A percentile compares a stretch with the other conserved stretches of the same genome.
These are phyloP conservation scores for Eulimnadia texana DNA, from an alignment of 1,140 invertebrate species.

Conservation along the genomic window DNA sequence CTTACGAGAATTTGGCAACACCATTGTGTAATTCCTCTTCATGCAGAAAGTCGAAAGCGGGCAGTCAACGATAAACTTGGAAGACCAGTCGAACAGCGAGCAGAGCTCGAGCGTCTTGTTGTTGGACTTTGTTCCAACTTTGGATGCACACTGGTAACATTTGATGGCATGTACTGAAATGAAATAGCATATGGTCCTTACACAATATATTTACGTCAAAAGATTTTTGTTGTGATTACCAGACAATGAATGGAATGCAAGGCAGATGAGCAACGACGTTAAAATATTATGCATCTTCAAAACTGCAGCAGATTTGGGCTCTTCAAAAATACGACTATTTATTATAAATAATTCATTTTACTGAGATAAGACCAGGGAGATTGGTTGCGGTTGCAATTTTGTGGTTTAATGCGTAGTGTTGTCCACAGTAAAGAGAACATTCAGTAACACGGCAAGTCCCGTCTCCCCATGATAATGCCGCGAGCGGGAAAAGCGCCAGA, in stretches of 20 bases:
- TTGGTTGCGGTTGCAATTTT: no score
- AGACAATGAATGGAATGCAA: background rate
- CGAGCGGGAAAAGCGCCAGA: no score
- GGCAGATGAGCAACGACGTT: background rate
- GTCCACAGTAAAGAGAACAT: no score
- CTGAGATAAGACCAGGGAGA: no score
- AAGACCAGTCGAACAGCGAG: constrained; percentile 46
- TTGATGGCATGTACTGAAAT: constrained; percentile 18
- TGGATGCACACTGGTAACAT: constrained; percentile 53
- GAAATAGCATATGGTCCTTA: background rate
- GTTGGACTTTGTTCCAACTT: constrained; percentile 28
- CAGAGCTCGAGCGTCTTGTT: constrained; percentile 43
- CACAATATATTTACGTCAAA: background rate
- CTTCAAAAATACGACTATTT: no score
- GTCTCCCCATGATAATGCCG: no score
- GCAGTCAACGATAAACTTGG: constrained; percentile 50
- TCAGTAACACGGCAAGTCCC: no score
- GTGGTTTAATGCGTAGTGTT: no score
- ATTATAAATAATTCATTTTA: no score
- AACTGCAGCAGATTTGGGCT: no score
- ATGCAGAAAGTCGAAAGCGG: constrained; percentile 64
- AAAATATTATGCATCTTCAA: background rate
- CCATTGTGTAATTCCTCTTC: constrained; percentile 47
- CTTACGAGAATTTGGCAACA: constrained; percentile 44
- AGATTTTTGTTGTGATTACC: background rate